Base-by-base conservation (phyloP, 2,888 invertebrate species). In the Zhuqinia jingwanae region DNA sequence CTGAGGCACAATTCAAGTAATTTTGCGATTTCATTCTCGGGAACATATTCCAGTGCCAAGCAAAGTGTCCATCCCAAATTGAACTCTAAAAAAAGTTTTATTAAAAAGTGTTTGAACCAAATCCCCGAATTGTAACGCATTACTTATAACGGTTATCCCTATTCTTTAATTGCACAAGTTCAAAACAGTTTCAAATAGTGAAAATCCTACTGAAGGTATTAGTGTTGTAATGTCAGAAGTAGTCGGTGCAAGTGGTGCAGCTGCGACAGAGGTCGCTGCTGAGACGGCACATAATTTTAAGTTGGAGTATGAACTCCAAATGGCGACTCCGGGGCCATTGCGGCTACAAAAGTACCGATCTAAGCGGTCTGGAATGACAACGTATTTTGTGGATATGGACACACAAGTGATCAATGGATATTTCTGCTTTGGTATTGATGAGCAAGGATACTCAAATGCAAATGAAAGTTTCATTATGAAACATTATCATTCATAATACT, bases 371-470 rank as follows among this genome's bases (percentile, higher is more conserved):
- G 97, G 97, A n/a, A 92, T 98, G 73, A 95, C 95, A 2, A 95
- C 97, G 53, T 95, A 96, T 85, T 95, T 97, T 89, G 97, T 96
- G 15, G 95, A 97, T 92, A 96, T 97, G 3, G 96, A 97, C 90
- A 97, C 97, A 0, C 98, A 98, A 45, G 93, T 97, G 30, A 97
- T 98, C 10, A 96, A 96, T 92, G 97, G 97, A 83, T 96, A 95
- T 92, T 96, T 98, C 92, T 95, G 96, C 91, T 93, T 98, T 78
- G 97, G 97, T 97, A 94, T 93, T 93, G 92, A 53, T 56, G 27
- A 42, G 22, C 36, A 17, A 36, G n/a, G 36, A 42, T n/a, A 2
- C 6, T 42, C 22, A 17, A 42, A 25, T 15, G 70, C 70, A 42
- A 13, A 3, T 47, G 11, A 47, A 45, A 45, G 11, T 45, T 45